These are phyloP conservation scores for Abscondita cerata DNA, from an alignment of 2,888 invertebrate species.

Conservation along the genomic window DNA sequence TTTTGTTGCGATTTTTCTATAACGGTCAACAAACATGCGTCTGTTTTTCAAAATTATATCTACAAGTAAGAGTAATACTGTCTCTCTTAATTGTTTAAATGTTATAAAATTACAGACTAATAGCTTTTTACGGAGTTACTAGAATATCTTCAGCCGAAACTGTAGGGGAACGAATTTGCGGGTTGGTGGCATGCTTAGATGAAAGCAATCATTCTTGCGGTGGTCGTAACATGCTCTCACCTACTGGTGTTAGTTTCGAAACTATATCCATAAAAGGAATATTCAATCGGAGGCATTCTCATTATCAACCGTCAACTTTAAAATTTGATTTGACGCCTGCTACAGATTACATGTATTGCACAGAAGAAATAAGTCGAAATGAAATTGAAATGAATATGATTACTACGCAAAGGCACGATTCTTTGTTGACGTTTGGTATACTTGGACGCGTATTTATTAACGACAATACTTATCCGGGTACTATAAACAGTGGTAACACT, in stretches of 20 bases:
- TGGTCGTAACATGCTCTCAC: constrained; percentile 14
- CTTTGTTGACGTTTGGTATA: constrained; percentile 41
- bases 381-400: constrained; percentile 29
- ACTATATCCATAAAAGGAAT: constrained; percentile 30
- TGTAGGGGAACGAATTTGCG: constrained; percentile 41
- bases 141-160: constrained; percentile 21
- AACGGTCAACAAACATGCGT: constrained; percentile 4
- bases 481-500: constrained; percentile 2
- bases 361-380: constrained; percentile 12
- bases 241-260: constrained; percentile 21
- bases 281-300: constrained; percentile 23
- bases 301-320: constrained; percentile 40
- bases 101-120: constrained; percentile 33
- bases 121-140: constrained; percentile 38
- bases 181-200: constrained; percentile 37
- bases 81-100: neutral
- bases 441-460: constrained; percentile 37
- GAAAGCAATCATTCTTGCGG: constrained; percentile 37
- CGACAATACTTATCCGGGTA: constrained; percentile 26
- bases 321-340: constrained; percentile 37
- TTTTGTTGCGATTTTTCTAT: constrained; percentile 25
- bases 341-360: constrained; percentile 39
- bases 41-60: constrained; percentile 13
- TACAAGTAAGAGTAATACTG: constrained; percentile 23
- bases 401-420: constrained; percentile 31